A percentile compares a stretch with the other conserved stretches of the same genome.
phyloP scores from a whole-genome alignment of 35 echinoderm and acorn worm genomes.

The Eucidaris tribuloides region DNA sequence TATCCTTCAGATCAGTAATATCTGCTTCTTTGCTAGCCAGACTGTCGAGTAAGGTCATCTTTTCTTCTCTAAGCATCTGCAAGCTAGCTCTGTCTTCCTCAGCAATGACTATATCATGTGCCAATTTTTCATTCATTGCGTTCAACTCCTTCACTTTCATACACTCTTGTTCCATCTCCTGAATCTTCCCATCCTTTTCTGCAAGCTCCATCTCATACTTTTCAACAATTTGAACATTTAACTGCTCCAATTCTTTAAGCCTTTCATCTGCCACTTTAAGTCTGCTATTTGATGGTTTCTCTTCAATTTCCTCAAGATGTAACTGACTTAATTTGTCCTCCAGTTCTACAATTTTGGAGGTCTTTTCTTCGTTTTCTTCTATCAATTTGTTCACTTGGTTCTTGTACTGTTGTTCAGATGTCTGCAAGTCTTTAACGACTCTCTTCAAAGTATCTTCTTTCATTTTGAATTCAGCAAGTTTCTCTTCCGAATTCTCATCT shows the following conservation, averaged over 20 bases:
- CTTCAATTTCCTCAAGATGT: not conserved
- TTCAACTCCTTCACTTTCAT: not conserved
- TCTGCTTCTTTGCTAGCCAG: too few relatives aligned
- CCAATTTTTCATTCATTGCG: slow-evolving; percentile 23
- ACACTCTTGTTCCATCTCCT: not conserved
- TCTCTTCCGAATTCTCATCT: not conserved
- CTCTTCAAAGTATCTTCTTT: slow-evolving; percentile 13
- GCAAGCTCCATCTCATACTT: slow-evolving; percentile 11
- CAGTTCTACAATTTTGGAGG: not conserved
- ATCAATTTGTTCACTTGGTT: slow-evolving; percentile 27
- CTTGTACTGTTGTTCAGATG: slow-evolving; percentile 2
- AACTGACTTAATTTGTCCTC: not conserved
- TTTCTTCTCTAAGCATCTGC: too few relatives aligned
- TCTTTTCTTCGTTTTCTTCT: slow-evolving; percentile 39
- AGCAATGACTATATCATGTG: not conserved
- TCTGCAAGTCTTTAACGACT: slow-evolving; percentile 11
- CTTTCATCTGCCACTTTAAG: slow-evolving; percentile 21
- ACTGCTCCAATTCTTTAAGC: slow-evolving; percentile 39
- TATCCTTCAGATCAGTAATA: not conserved
- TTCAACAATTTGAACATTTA: slow-evolving; percentile 24
- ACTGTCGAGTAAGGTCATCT: too few relatives aligned
- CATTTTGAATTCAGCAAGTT: slow-evolving; percentile 2
- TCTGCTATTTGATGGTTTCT: not conserved
- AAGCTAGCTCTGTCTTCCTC: too few relatives aligned
- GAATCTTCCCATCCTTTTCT: not conserved